phyloP scores from a whole-genome alignment of 2,888 invertebrate species.

The Patella pellucida region DNA sequence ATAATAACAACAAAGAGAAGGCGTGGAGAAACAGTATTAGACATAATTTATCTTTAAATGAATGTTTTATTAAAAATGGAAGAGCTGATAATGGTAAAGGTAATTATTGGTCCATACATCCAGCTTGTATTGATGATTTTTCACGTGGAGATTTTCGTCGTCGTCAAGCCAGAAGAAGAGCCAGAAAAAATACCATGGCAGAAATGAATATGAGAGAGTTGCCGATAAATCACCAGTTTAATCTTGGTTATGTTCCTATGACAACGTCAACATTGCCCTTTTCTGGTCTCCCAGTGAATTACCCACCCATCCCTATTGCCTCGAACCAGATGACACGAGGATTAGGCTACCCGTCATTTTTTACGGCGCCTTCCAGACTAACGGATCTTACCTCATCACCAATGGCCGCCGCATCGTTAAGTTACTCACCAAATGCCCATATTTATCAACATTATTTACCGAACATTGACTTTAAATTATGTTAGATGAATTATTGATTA shows the following conservation, averaged over 20 bases:
- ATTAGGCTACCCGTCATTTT: no score
- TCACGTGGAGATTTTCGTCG: slow-evolving; percentile 94
- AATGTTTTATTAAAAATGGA: slow-evolving; percentile 67
- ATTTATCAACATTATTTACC: no score
- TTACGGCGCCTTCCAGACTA: no score
- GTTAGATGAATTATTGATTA: no score
- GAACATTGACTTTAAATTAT: no score
- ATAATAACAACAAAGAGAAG: slow-evolving; percentile 62
- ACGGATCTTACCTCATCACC: no score
- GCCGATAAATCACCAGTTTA: slow-evolving; percentile 31
- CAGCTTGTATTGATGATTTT: slow-evolving; percentile 96
- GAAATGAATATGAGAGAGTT: not conserved
- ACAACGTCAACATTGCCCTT: slow-evolving; percentile 43
- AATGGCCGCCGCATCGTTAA: no score
- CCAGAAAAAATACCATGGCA: slow-evolving; percentile 45
- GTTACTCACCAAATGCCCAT: no score
- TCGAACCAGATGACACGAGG: no score
- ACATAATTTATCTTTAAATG: slow-evolving; percentile 67
- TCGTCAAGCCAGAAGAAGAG: slow-evolving; percentile 94
- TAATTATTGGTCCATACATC: slow-evolving; percentile 98
- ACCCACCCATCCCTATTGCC: no score
- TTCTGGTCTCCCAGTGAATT: no score
- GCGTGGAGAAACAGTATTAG: slow-evolving; percentile 69
- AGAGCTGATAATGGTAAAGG: slow-evolving; percentile 87
- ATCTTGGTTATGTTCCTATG: slow-evolving; percentile 52